A percentile compares a stretch with the other conserved stretches of the same genome.
Evolutionary conservation across 2,113 vertebrate genomes (phyloP).

Genomic region (Tamias sibiricus): DNA sequence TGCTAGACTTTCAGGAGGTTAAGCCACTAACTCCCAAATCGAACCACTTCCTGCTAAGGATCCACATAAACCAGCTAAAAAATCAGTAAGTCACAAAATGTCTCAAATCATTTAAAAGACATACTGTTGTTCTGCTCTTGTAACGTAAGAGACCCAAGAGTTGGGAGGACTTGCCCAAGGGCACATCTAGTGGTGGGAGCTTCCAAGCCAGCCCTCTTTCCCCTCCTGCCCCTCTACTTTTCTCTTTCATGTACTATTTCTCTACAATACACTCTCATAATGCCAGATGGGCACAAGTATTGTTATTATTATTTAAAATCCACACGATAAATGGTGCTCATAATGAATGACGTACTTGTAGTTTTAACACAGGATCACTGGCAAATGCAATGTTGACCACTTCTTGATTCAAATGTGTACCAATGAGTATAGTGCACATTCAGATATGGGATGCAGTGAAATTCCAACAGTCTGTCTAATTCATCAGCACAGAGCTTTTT

Average conservation of each 20-base stretch:
- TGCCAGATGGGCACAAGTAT: not conserved
- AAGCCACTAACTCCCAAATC: not conserved
- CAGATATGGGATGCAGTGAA: not conserved
- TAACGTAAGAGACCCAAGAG: not conserved
- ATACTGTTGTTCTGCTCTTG: not conserved
- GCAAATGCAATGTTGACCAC: not conserved
- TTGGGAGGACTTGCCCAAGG: not conserved
- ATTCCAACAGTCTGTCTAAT: not conserved
- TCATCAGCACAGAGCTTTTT: slow-evolving; percentile 51
- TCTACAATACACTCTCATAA: not conserved
- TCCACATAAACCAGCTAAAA: not conserved
- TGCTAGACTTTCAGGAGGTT: not conserved
- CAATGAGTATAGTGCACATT: not conserved
- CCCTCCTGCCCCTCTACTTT: not conserved
- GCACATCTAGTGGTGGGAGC: not conserved
- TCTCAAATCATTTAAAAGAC: not conserved
- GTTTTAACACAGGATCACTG: not conserved
- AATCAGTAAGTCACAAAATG: not conserved
- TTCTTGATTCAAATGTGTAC: not conserved
- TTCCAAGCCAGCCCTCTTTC: not conserved
- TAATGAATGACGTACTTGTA: not conserved
- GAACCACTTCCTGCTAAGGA: not conserved
- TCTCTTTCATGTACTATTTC: not conserved
- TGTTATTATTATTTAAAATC: not conserved
- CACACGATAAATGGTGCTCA: not conserved